Evolutionary conservation across 2,113 vertebrate species (phyloP).

Genomic region (Phylloscopus trochiloides): DNA sequence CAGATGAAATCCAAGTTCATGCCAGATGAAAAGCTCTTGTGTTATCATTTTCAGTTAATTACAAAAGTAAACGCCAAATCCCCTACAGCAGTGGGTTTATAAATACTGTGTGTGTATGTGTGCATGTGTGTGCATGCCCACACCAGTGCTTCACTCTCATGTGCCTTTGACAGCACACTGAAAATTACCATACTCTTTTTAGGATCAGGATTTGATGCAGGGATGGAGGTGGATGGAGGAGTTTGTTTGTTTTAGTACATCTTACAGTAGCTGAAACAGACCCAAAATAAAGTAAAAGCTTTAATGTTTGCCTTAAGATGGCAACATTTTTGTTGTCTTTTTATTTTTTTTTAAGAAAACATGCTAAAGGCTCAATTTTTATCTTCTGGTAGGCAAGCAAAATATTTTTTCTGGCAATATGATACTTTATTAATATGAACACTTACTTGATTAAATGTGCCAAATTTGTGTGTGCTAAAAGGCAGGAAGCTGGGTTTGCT

Average conservation of each 20-base stretch:
- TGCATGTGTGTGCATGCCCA: neutral
- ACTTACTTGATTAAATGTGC: neutral
- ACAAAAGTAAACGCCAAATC: conserved; percentile 66
- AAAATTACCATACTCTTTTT: neutral
- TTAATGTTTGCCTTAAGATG: neutral
- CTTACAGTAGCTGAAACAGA: neutral
- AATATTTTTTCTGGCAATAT: conserved; percentile 8
- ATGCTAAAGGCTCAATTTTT: neutral
- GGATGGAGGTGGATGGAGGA: neutral
- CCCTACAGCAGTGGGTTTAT: conserved; percentile 23
- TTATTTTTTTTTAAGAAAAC: neutral
- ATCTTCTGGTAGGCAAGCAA: neutral
- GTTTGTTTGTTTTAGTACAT: neutral
- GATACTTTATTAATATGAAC: neutral
- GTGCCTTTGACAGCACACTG: neutral
- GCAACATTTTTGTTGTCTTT: neutral
- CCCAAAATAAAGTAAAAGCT: neutral
- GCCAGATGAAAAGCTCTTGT: conserved; percentile 46
- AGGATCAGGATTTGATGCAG: neutral
- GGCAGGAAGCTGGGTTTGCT: neutral
- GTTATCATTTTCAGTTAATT: conserved; percentile 75
- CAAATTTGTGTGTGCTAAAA: neutral
- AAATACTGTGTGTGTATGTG: neutral
- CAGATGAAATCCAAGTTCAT: conserved; percentile 35
- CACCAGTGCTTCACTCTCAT: neutral